These are phyloP conservation scores for Coracias cyanogaster DNA, from an alignment of 2,797 vertebrate genomes.

Conservation along the genomic window DNA sequence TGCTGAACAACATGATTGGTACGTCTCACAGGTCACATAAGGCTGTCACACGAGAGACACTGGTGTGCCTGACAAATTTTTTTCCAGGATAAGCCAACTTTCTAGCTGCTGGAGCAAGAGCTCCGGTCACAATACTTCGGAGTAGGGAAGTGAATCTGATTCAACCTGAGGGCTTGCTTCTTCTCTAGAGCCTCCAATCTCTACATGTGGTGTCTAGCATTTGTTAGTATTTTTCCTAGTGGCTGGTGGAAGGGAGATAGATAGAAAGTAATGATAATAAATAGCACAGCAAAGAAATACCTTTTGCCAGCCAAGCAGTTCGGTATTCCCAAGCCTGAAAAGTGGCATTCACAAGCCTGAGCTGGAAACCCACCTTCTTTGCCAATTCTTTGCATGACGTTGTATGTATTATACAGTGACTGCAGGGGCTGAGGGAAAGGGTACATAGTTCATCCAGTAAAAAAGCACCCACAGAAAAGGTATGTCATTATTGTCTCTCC, in stretches of 20 bases:
- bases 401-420: not conserved
- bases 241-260: not conserved
- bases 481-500: not conserved
- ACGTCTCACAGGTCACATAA: not conserved
- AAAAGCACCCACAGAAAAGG: not conserved
- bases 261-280: not conserved
- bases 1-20: constrained; percentile 79
- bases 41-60: not conserved
- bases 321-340: not conserved
- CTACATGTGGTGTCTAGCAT: not conserved
- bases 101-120: not conserved
- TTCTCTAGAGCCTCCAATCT: not conserved
- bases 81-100: not conserved
- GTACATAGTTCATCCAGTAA: not conserved
- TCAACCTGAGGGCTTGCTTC: not conserved
- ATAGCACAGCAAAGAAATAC: not conserved
- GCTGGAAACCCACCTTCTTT: not conserved
- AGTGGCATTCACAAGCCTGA: not conserved
- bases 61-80: not conserved
- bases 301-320: not conserved
- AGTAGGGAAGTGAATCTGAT: not conserved
- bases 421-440: not conserved
- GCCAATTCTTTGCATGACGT: not conserved
- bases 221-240: not conserved
- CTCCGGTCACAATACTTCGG: not conserved